These are phyloP conservation scores for Plusia festucae DNA, from an alignment of 2,888 invertebrate species.

Conservation along the genomic window DNA sequence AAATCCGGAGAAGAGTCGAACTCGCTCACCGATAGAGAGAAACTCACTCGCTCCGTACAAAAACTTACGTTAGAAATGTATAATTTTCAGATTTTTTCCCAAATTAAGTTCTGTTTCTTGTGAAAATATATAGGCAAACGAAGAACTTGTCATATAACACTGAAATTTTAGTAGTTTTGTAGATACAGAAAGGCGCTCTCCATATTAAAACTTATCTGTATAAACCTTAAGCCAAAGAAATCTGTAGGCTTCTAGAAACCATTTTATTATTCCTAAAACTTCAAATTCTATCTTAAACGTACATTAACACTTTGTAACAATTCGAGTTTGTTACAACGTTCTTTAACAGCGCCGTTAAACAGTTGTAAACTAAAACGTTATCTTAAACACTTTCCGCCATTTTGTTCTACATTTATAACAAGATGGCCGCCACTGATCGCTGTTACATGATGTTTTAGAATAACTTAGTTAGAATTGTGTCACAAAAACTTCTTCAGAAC, in stretches of 20 bases:
- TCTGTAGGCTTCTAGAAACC: background rate
- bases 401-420: conserved; percentile 57
- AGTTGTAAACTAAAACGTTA: conserved; percentile 38
- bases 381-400: conserved; percentile 51
- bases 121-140: too few species aligned
- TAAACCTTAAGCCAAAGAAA: too few species aligned
- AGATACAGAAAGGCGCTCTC: too few species aligned
- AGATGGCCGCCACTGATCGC: conserved; percentile 53
- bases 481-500: conserved; percentile 34
- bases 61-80: too few species aligned
- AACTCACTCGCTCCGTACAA: too few species aligned
- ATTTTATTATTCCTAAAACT: background rate
- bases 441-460: conserved; percentile 32
- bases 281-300: conserved; percentile 9
- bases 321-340: conserved; percentile 24
- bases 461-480: conserved; percentile 42
- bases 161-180: too few species aligned
- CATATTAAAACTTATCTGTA: too few species aligned
- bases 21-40: too few species aligned
- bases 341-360: conserved; percentile 57
- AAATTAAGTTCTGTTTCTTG: too few species aligned
- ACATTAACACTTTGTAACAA: conserved; percentile 20
- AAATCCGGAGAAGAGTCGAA: too few species aligned
- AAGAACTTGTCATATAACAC: too few species aligned
- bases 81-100: too few species aligned